Conservation (phyloP, 2,888 invertebrate genomes). For the Platypus cylindrus region DNA sequence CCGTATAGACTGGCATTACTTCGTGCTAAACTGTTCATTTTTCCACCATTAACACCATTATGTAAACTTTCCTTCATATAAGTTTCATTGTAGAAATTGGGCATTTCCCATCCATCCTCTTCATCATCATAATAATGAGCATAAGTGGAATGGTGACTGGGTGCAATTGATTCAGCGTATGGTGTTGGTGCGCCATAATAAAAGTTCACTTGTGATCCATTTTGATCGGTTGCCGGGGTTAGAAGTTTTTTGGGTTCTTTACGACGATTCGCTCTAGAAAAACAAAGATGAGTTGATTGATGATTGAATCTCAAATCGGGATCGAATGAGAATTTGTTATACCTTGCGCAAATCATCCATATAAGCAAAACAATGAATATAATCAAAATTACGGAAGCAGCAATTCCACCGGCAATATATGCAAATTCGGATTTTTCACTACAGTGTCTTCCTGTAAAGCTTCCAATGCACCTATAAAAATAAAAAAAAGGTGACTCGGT, state of each 20-base stretch:
- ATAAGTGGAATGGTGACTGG: constrained; percentile 89
- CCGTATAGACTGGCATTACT: constrained; percentile 91
- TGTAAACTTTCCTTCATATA: constrained; percentile 91
- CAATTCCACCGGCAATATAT: constrained; percentile 88
- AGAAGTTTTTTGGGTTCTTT: constrained; percentile 86
- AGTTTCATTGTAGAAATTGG: constrained; percentile 91
- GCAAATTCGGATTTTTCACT: constrained; percentile 89
- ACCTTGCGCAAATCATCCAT: constrained; percentile 95
- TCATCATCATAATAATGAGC: constrained; percentile 93
- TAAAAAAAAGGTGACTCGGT: too few relatives aligned
- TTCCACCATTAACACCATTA: constrained; percentile 71
- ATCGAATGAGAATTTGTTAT: constrained; percentile 7
- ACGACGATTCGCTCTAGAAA: constrained; percentile 61
- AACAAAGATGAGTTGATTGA: too few relatives aligned
- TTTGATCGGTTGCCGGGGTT: constrained; percentile 79
- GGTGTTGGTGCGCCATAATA: constrained; percentile 91
- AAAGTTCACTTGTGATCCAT: constrained; percentile 90
- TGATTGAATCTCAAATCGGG: too few relatives aligned
- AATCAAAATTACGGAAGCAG: constrained; percentile 85
- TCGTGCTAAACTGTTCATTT: constrained; percentile 85
- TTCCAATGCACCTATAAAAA: constrained; percentile 60
- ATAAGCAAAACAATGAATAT: constrained; percentile 85
- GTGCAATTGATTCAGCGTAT: constrained; percentile 89
- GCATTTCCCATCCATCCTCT: constrained; percentile 96
- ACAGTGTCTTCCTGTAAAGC: constrained; percentile 82